Evolutionary conservation across 2,113 vertebrate species (phyloP).

Genomic region (Phrynosoma platyrhinos): DNA sequence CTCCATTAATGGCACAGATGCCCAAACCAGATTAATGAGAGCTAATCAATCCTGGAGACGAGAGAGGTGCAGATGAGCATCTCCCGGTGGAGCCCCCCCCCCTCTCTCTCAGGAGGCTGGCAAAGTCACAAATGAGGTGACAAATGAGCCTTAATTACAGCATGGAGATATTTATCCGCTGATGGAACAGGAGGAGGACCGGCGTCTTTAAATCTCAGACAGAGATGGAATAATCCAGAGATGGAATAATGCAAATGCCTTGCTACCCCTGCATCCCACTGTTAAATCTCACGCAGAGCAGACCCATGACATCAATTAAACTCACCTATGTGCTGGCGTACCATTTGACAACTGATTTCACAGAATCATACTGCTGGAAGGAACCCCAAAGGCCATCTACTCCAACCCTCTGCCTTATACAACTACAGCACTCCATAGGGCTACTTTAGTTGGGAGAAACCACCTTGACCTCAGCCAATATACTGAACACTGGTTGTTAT

Average conservation of each 20-base stretch:
- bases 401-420: too few species aligned
- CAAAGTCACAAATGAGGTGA: not conserved
- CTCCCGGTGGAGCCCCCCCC: not conserved
- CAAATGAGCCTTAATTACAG: not conserved
- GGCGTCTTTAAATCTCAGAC: not conserved
- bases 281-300: too few species aligned
- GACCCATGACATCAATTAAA: too few species aligned
- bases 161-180: not conserved
- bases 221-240: rapidly evolving
- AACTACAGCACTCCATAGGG: too few species aligned
- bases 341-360: too few species aligned
- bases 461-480: not conserved
- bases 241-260: not conserved
- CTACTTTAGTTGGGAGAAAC: too few species aligned
- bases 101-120: not conserved
- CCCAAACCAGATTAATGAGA: constrained; percentile 12
- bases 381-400: too few species aligned
- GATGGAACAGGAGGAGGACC: rapidly evolving
- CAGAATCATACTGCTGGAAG: too few species aligned
- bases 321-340: too few species aligned
- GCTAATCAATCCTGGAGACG: constrained; percentile 5
- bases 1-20: too few species aligned
- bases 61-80: not conserved
- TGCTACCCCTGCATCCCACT: rapidly evolving
- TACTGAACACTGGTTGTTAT: not conserved